Conservation (phyloP, 1,140 invertebrate genomes). For the Calycopis cecrops region DNA sequence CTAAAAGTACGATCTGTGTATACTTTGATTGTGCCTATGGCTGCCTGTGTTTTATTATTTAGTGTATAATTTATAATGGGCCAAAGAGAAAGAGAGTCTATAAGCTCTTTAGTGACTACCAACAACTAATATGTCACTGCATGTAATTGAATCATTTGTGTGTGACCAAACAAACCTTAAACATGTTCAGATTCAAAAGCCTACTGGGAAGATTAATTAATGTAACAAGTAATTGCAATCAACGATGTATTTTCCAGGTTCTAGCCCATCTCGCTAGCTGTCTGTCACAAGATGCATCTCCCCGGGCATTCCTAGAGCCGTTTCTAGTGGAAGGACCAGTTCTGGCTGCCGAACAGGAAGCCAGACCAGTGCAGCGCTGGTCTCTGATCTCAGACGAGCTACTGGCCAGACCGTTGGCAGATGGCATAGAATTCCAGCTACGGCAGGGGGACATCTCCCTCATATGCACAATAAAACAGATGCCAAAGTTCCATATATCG, state of each 20-base stretch:
- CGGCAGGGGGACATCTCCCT: slow-evolving; percentile 95
- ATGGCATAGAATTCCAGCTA: slow-evolving; percentile 92
- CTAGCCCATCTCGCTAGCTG: slow-evolving; percentile 90
- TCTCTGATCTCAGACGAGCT: slow-evolving; percentile 94
- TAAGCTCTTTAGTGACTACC: too few species aligned
- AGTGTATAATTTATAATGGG: too few species aligned
- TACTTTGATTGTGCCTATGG: too few species aligned
- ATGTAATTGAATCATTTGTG: too few species aligned
- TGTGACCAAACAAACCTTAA: too few species aligned
- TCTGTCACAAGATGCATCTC: slow-evolving; percentile 94
- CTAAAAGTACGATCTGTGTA: too few species aligned
- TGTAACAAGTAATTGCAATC: slow-evolving; percentile 3
- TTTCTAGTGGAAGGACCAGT: slow-evolving; percentile 88
- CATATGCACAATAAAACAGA: slow-evolving; percentile 86
- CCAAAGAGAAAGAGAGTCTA: too few species aligned
- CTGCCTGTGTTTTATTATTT: too few species aligned
- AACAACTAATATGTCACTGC: too few species aligned
- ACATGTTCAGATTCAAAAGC: too few species aligned
- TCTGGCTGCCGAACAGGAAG: slow-evolving; percentile 86
- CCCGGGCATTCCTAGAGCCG: slow-evolving; percentile 93
- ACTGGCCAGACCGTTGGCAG: slow-evolving; percentile 87
- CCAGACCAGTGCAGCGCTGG: slow-evolving; percentile 89
- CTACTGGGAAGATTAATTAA: too few species aligned
- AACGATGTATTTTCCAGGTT: slow-evolving; percentile 39
- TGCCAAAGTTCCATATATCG: slow-evolving; percentile 95